Evolutionary conservation across 2,113 vertebrate species (phyloP).

Genomic region (Camelus bactrianus): DNA sequence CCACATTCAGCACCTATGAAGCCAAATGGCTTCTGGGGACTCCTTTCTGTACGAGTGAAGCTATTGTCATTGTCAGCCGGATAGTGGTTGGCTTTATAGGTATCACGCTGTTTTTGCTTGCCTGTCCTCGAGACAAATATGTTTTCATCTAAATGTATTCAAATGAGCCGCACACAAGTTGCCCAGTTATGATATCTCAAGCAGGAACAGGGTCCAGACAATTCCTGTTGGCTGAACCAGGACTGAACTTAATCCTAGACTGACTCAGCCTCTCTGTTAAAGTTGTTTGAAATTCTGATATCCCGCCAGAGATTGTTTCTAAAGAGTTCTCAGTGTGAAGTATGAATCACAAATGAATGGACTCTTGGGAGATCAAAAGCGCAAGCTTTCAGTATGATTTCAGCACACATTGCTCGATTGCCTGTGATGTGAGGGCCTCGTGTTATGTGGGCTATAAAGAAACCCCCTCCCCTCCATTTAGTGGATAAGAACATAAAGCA

Average conservation of each 20-base stretch:
- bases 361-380: constrained; percentile 48
- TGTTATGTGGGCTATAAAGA: constrained; percentile 6
- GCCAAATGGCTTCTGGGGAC: not conserved
- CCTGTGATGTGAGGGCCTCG: not conserved
- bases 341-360: constrained; percentile 62
- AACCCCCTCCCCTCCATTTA: not conserved
- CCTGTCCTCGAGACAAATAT: not conserved
- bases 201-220: constrained; percentile 54
- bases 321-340: constrained; percentile 50
- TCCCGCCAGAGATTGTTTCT: constrained; percentile 57
- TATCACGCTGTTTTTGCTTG: not conserved
- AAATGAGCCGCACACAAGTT: not conserved
- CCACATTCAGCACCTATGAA: not conserved
- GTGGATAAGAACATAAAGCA: not conserved
- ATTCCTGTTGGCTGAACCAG: constrained; percentile 54
- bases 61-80: not conserved
- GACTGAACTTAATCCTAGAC: constrained; percentile 52
- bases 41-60: constrained; percentile 37
- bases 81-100: not conserved
- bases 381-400: constrained; percentile 53
- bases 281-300: constrained; percentile 67
- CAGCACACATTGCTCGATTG: constrained; percentile 25
- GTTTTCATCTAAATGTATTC: constrained; percentile 20
- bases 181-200: constrained; percentile 21
- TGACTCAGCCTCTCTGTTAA: constrained; percentile 59